Conservation (phyloP, 2,888 invertebrate genomes). For the Tenthredo scrophulariae region DNA sequence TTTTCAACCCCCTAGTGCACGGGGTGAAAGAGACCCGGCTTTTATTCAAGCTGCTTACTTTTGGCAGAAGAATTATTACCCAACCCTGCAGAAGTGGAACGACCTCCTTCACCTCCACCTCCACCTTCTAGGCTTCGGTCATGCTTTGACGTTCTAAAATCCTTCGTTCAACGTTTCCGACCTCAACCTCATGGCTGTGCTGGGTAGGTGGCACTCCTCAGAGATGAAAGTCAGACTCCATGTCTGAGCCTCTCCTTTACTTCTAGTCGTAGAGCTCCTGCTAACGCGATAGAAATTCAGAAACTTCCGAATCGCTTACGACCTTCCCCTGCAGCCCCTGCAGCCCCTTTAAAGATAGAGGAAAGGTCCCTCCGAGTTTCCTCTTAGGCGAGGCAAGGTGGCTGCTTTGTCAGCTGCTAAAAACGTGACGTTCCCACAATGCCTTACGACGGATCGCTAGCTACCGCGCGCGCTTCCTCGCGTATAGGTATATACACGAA, state of each 20-base stretch:
- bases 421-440: conserved; percentile 53
- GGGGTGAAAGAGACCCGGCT: not conserved
- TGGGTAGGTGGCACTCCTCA: not conserved
- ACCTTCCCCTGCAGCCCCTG: not conserved
- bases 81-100: not conserved
- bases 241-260: not conserved
- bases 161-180: not conserved
- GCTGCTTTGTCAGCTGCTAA: conserved; percentile 54
- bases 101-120: not conserved
- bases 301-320: conserved; percentile 51
- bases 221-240: conserved; percentile 36
- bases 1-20: not conserved
- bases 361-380: conserved; percentile 46
- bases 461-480: conserved; percentile 53
- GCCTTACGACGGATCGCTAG: conserved; percentile 47
- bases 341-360: conserved; percentile 12
- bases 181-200: not conserved
- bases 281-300: conserved; percentile 46
- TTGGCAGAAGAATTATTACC: conserved; percentile 27
- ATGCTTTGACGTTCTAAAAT: conserved; percentile 16
- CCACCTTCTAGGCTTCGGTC: not conserved
- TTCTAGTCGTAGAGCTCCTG: not conserved
- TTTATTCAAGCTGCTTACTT: conserved; percentile 36
- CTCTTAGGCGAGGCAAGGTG: conserved; percentile 25
- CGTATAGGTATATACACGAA: conserved; percentile 43